Evolutionary conservation across 92 coral and sea anemone genomes (phyloP), one percentile per base, ranked within the genome.

Genomic region (Parazoanthus atlanticus): DNA sequence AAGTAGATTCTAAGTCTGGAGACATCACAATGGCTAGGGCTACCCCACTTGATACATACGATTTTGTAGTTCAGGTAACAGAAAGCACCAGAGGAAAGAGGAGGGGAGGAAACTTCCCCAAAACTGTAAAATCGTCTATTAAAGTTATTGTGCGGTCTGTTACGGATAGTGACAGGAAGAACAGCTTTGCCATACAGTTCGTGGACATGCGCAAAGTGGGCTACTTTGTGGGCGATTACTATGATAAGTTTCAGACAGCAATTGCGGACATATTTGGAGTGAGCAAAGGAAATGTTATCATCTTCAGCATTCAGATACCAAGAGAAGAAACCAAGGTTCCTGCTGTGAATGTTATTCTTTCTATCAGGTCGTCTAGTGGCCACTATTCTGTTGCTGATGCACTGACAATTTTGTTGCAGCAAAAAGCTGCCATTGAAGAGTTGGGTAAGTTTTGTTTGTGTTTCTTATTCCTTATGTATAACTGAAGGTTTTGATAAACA

Each of bases 241-340:
- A 94, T 46, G 89, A 91, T 33, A 49, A 46, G 5, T 85, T 92
- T 58, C 90, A 88, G 41, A 6, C 32, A 3, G 85, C 56, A 86
- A 34, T 97, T 11, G 80, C 91, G n/a, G 19, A 34, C 19, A 64
- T 88, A 74, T 89, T 95, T 38, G 90, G 79, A n/a, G 93, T 91
- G 23, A 32, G 85, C 21, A 25, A 31, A 7, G 83, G 52, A 28
- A 52, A 61, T 28, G 91, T 94, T 12, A 87, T 91, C 80, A 85
- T 95, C 74, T 97, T 94, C 86, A 97, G 98, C 86, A 79, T 97
- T 74, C 98, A 97, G 88, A 91, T 64, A 61, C 88, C 97, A 3
- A 30, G 34, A 84, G 76, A 74, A 70, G 92, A 89, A 52, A 74
- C 85, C 41, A 89, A 28, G 43, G 58, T 86, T 32, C 91, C 92